Conservation (phyloP, 2,113 vertebrate species). For the Channa maculata region DNA sequence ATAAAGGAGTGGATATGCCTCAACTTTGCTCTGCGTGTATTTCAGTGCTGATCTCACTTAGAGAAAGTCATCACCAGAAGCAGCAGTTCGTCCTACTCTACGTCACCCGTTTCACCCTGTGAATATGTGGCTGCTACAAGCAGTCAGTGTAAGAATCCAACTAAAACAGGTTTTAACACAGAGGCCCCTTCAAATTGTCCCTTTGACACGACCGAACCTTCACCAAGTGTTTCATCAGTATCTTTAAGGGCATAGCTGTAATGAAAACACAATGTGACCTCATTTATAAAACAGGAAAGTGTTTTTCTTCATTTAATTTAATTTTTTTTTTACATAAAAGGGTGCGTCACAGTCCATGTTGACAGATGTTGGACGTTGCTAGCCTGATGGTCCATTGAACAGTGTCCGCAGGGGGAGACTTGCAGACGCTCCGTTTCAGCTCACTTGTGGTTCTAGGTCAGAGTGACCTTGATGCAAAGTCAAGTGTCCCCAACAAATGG, state of each 20-base stretch:
- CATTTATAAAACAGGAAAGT: neutral
- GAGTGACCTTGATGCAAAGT: constrained; percentile 40
- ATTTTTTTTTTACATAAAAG: neutral
- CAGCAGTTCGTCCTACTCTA: constrained; percentile 14
- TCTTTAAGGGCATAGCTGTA: no score
- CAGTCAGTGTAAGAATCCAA: constrained; percentile 5
- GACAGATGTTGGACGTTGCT: constrained; percentile 40
- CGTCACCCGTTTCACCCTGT: constrained; percentile 18
- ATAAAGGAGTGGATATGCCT: neutral
- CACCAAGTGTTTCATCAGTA: neutral
- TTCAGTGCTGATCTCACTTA: constrained; percentile 20
- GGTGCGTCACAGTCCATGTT: neutral
- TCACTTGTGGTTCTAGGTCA: neutral
- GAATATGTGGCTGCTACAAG: neutral
- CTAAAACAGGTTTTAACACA: neutral
- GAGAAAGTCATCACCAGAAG: constrained; percentile 18
- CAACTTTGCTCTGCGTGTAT: neutral
- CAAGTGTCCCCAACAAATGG: constrained; percentile 10
- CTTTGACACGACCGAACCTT: neutral
- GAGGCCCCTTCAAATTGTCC: neutral
- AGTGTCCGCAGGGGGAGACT: constrained; percentile 11
- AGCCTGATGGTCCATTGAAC: constrained; percentile 31
- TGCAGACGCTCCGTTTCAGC: constrained; percentile 27
- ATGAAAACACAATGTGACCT: neutral
- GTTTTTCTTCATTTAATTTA: neutral